Evolutionary conservation across 2,888 invertebrate genomes (phyloP).

Genomic region (Campoplex nolae): DNA sequence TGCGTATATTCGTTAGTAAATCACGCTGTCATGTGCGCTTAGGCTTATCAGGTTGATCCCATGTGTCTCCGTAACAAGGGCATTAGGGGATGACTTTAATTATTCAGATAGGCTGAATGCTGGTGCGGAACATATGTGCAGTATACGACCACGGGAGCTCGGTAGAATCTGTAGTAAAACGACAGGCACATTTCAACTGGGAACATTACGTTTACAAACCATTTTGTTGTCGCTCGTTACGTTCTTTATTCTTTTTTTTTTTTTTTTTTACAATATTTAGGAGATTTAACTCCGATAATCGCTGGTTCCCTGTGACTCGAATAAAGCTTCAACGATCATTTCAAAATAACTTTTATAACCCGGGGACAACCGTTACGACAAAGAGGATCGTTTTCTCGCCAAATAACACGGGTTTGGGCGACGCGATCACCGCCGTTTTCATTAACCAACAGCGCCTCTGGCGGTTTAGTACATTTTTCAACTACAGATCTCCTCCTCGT

Average conservation of each 20-base stretch:
- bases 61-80: slow-evolving; percentile 25
- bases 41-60: slow-evolving; percentile 34
- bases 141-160: not conserved
- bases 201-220: no score
- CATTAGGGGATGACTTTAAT: slow-evolving; percentile 19
- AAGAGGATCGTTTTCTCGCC: not conserved
- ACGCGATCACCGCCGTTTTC: not conserved
- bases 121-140: not conserved
- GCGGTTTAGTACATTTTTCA: slow-evolving; percentile 2
- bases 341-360: not conserved
- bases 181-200: no score
- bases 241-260: not conserved
- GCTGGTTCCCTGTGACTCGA: not conserved
- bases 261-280: not conserved
- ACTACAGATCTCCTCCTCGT: not conserved
- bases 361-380: not conserved
- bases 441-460: not conserved
- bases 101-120: slow-evolving; percentile 12
- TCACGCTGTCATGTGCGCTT: slow-evolving; percentile 16
- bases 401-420: not conserved
- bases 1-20: slow-evolving; percentile 23
- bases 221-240: not conserved
- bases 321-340: not conserved
- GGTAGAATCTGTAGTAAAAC: no score
- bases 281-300: not conserved